Evolutionary conservation across 2,113 vertebrate species (phyloP).

Genomic region (Rafetus swinhoei): DNA sequence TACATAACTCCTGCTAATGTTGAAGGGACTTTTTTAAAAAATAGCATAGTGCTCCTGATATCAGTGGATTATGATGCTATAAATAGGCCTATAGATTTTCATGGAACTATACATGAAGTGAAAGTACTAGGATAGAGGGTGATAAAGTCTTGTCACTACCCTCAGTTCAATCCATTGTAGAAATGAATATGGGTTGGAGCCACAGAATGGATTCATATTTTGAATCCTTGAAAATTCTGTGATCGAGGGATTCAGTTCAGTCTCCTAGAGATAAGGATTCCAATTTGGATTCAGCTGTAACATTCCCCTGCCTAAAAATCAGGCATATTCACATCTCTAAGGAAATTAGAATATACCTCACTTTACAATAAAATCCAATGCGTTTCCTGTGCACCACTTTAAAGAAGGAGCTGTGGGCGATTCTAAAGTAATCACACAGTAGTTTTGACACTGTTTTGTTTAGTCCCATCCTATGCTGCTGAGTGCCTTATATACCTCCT

Average conservation of each 20-base stretch:
- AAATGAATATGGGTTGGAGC: background rate
- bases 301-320: background rate
- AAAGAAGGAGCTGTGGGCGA: background rate
- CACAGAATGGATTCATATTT: background rate
- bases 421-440: background rate
- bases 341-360: background rate
- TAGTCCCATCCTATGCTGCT: background rate
- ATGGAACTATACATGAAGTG: background rate
- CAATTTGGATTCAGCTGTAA: background rate
- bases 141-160: background rate
- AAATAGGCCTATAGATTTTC: background rate
- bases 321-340: background rate
- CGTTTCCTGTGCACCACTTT: background rate
- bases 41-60: background rate
- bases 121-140: background rate
- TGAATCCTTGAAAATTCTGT: background rate
- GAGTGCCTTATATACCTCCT: background rate
- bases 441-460: background rate
- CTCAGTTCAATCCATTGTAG: background rate
- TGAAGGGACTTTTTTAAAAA: background rate
- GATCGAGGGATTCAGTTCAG: background rate
- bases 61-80: background rate
- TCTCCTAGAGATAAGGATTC: background rate
- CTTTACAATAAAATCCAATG: background rate
- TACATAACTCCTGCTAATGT: background rate